These are phyloP conservation scores for Leptopilina myrica DNA, from an alignment of 2,888 invertebrate genomes.

Conservation along the genomic window DNA sequence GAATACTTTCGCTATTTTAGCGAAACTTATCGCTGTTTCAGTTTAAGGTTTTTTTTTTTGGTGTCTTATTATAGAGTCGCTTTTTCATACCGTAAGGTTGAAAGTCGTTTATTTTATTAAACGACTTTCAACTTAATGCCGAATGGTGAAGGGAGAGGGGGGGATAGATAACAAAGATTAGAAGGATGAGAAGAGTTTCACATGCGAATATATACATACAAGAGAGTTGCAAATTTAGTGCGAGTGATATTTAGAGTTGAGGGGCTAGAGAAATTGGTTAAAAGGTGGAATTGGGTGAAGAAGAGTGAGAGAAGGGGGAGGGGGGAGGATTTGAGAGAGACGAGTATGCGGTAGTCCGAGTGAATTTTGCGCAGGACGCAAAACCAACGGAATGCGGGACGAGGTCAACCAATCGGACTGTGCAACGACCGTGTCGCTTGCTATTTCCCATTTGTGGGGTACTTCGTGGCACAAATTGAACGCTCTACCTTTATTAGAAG, in stretches of 20 bases:
- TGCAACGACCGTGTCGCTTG: conserved; percentile 65
- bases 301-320: not conserved
- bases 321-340: conserved; percentile 5
- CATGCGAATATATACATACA: not conserved
- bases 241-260: not conserved
- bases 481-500: conserved; percentile 63
- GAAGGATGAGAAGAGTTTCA: not conserved
- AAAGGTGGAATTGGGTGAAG: conserved; percentile 15
- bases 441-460: conserved; percentile 68
- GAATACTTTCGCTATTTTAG: too few species aligned
- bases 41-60: too few species aligned
- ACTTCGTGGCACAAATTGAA: conserved; percentile 68
- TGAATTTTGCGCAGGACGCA: conserved; percentile 65
- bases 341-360: conserved; percentile 59
- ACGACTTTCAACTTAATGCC: too few species aligned
- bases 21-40: too few species aligned
- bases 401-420: conserved; percentile 60
- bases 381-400: conserved; percentile 64
- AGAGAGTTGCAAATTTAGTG: conserved; percentile 14
- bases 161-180: not conserved
- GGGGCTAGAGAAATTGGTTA: not conserved
- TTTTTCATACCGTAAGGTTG: too few species aligned
- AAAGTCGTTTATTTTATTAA: too few species aligned
- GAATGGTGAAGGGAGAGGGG: not conserved
- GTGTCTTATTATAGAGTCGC: too few species aligned